Conservation (phyloP, 1,140 invertebrate species). For the Zaprionus ghesquierei region DNA sequence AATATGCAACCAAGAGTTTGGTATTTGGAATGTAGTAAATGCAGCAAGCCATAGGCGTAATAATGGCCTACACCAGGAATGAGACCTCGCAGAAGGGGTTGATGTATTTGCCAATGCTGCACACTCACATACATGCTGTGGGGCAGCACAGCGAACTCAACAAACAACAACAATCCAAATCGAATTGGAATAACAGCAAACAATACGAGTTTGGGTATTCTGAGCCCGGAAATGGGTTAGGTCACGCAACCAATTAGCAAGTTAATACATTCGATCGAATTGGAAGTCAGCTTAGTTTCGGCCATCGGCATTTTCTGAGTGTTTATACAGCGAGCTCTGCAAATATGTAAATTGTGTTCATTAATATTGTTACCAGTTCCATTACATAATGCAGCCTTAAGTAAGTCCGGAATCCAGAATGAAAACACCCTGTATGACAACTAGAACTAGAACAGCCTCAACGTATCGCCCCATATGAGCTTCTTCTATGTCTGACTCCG, state of each 20-base stretch:
- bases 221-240: background rate
- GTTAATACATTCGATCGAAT: background rate
- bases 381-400: too few species aligned
- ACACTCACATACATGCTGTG: background rate
- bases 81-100: background rate
- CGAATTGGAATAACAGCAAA: background rate
- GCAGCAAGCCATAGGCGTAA: too few species aligned
- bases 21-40: background rate
- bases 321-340: background rate
- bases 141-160: background rate
- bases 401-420: background rate
- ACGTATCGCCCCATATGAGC: slow-evolving; percentile 56
- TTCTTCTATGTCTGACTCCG: slow-evolving; percentile 39
- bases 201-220: background rate
- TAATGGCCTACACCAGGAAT: background rate
- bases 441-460: slow-evolving; percentile 70
- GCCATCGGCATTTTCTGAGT: too few species aligned
- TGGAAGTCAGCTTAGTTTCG: background rate
- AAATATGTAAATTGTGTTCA: background rate
- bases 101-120: background rate
- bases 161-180: background rate
- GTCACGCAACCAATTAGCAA: background rate
- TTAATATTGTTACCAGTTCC: too few species aligned
- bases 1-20: background rate
- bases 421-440: slow-evolving; percentile 5